These are phyloP conservation scores for Caenorhabditis imperialis DNA, from an alignment of 2,888 invertebrate species.

Conservation along the genomic window DNA sequence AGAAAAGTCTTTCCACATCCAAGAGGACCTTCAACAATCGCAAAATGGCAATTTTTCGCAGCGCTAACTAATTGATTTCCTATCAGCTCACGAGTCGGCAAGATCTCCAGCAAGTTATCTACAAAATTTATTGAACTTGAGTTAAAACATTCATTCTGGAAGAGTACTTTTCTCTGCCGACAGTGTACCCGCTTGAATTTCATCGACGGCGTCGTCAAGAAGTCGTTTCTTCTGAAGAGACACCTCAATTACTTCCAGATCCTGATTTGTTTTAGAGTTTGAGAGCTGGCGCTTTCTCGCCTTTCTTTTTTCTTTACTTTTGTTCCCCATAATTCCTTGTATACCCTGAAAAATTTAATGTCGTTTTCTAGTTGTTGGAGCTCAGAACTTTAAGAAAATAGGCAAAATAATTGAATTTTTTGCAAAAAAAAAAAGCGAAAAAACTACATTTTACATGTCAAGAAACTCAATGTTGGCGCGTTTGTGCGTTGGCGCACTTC, in stretches of 20 bases:
- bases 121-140: background rate
- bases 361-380: too few relatives aligned
- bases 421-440: too few relatives aligned
- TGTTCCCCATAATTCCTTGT: slow-evolving; percentile 40
- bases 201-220: slow-evolving; percentile 25
- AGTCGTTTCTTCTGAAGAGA: slow-evolving; percentile 46
- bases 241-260: slow-evolving; percentile 51
- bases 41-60: slow-evolving; percentile 39
- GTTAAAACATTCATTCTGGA: background rate
- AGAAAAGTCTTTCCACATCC: slow-evolving; percentile 95
- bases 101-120: slow-evolving; percentile 19
- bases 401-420: too few relatives aligned
- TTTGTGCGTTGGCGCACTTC: background rate
- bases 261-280: slow-evolving; percentile 47
- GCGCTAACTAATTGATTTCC: slow-evolving; percentile 46
- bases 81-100: slow-evolving; percentile 49
- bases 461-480: too few relatives aligned
- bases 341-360: background rate
- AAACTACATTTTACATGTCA: too few relatives aligned
- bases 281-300: slow-evolving; percentile 49
- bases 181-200: slow-evolving; percentile 11
- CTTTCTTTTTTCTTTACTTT: slow-evolving; percentile 50
- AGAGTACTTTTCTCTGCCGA: slow-evolving; percentile 16
- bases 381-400: too few relatives aligned
- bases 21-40: slow-evolving; percentile 84